These are phyloP conservation scores for Pungitius pungitius DNA, from an alignment of 2,113 vertebrate genomes.

Conservation along the genomic window DNA sequence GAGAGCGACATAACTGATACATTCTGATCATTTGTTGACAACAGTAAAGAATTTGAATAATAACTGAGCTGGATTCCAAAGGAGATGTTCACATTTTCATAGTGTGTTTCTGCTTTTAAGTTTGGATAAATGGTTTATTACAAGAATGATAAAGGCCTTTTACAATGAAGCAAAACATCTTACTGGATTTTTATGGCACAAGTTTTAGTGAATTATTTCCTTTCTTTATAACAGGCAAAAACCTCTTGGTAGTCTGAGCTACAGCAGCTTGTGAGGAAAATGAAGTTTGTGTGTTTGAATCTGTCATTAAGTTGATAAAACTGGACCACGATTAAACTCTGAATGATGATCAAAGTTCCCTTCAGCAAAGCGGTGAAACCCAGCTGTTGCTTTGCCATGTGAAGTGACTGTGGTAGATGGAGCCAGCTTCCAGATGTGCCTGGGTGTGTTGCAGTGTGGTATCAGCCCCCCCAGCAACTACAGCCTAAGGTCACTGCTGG, in stretches of 20 bases:
- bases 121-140: constrained; percentile 22
- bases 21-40: constrained; percentile 18
- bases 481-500: constrained; percentile 11
- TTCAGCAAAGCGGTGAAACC: constrained; percentile 25
- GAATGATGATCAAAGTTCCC: constrained; percentile 17
- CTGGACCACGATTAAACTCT: not conserved
- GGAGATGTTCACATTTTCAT: constrained; percentile 15
- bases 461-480: constrained; percentile 12
- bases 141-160: constrained; percentile 33
- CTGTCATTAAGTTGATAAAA: not conserved
- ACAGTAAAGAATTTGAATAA: constrained; percentile 1
- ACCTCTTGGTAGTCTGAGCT: no score
- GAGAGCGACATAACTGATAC: not conserved
- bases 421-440: constrained; percentile 37
- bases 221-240: no score
- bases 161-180: constrained; percentile 15
- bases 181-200: constrained; percentile 3
- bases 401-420: constrained; percentile 15
- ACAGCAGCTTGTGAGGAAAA: not conserved
- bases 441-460: constrained; percentile 25
- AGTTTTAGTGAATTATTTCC: no score
- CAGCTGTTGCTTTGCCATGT: constrained; percentile 21
- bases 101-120: constrained; percentile 15
- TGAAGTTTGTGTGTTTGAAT: constrained; percentile 3
- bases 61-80: constrained; percentile 23